Evolutionary conservation across 2,797 vertebrate species (phyloP).

Genomic region (Brachyrhaphis roseni): DNA sequence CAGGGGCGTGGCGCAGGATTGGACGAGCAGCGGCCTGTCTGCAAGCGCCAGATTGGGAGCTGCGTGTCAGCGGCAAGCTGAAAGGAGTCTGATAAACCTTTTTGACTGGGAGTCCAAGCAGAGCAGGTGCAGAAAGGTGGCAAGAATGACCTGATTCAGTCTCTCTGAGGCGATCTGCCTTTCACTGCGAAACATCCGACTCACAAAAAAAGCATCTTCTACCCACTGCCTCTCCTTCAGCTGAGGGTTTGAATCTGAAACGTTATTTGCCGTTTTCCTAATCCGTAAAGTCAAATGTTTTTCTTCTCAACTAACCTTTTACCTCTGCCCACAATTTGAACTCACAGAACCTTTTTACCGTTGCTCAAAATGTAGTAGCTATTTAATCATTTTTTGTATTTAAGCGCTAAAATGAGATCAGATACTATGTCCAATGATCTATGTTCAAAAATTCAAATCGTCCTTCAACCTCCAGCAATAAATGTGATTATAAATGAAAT

Average conservation of each 20-base stretch:
- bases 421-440: background rate
- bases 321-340: background rate
- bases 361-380: background rate
- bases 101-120: slow-evolving; percentile 55
- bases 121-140: slow-evolving; percentile 53
- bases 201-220: slow-evolving; percentile 3
- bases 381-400: background rate
- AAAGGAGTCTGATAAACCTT: slow-evolving; percentile 56
- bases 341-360: background rate
- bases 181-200: slow-evolving; percentile 3
- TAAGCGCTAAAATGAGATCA: background rate
- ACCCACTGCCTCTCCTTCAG: background rate
- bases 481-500: background rate
- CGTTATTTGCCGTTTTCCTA: slow-evolving; percentile 13
- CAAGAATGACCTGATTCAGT: slow-evolving; percentile 50
- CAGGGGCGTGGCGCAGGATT: slow-evolving; percentile 62
- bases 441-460: background rate
- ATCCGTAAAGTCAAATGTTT: background rate
- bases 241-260: slow-evolving; percentile 2
- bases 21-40: slow-evolving; percentile 59
- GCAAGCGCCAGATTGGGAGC: slow-evolving; percentile 32
- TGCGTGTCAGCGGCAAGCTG: background rate
- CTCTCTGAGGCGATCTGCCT: slow-evolving; percentile 6
- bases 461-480: background rate
- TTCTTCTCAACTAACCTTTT: background rate